Evolutionary conservation across 2,113 vertebrate species (phyloP), one percentile per base, ranked within the genome.

Genomic region (Halichoerus grypus): DNA sequence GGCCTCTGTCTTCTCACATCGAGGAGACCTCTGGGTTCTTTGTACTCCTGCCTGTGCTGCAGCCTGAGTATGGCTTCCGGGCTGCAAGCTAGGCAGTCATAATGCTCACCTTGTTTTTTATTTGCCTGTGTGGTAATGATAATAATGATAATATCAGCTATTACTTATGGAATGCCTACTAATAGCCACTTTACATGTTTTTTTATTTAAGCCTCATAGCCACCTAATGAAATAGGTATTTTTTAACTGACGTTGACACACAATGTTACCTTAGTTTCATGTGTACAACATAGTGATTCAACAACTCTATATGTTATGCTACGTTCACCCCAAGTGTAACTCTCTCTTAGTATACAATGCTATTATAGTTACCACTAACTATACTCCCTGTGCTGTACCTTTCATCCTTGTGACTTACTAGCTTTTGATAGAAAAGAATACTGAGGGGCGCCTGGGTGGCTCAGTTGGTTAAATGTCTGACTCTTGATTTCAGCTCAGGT

Each of bases 11-110:
- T 24, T 39, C 26, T 74, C 5, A 12, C 0, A 39, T n/a, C 49
- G 0, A 3, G 28, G 61, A 59, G 42, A 22, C 33, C 28, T 0
- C 71, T 5, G 63, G 53, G 24, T 15, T 57, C 31, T 3, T 18
- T 8, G 22, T 53, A 11, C 26, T 33, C 15, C 16, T 69, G 16
- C n/a, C 36, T 31, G 3, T 9, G 84, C 71, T 19, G 55, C 14
- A 7, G 79, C 51, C 28, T 1, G n/a, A 55, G 33, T 16, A 13
- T 0, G 6, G 9, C 42, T 83, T 51, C 14, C 21, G 11, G 14
- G 9, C 67, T 8, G 4, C 22, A 14, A n/a, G 42, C 61, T 31
- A 22, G 11, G 4, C 61, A 31, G 39, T 31, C 11, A 1, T 9
- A 3, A 39, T 59, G 5, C 69, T 61, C 28, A 31, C 16, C 49